Conservation (phyloP, 1,140 invertebrate genomes). For the Trichogramma pretiosum region DNA sequence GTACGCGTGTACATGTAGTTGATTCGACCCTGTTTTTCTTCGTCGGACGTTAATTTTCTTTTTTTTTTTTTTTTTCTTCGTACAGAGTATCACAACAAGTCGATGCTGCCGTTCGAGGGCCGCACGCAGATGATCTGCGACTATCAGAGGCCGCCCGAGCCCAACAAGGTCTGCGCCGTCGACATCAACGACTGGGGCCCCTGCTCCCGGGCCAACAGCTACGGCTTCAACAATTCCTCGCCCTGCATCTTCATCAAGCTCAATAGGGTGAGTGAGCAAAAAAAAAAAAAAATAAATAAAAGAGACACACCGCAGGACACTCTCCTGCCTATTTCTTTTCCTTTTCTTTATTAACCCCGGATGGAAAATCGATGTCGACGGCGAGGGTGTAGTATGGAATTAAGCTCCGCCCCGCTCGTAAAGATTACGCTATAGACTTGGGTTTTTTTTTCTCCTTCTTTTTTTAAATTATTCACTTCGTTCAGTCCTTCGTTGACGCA, state of each 20-base stretch:
- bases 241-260: conserved; percentile 82
- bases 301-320: too few relatives aligned
- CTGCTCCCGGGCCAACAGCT: conserved; percentile 56
- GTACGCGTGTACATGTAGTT: conserved; percentile 46
- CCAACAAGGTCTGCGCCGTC: conserved; percentile 63
- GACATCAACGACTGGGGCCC: conserved; percentile 53
- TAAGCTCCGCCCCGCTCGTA: too few relatives aligned
- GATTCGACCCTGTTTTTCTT: too few relatives aligned
- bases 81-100: conserved; percentile 52
- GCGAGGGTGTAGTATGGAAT: too few relatives aligned
- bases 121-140: conserved; percentile 60
- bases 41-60: too few relatives aligned
- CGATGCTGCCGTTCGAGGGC: conserved; percentile 46
- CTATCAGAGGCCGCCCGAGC: conserved; percentile 48
- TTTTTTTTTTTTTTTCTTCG: too few relatives aligned
- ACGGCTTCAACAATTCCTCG: conserved; percentile 60
- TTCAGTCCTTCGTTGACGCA: too few relatives aligned
- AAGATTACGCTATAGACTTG: too few relatives aligned
- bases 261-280: conserved; percentile 58
- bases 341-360: background rate
- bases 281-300: too few relatives aligned
- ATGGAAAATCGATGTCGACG: conserved; percentile 4
- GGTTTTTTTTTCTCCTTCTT: too few relatives aligned
- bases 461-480: too few relatives aligned
- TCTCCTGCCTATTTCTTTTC: too few relatives aligned